Percentiles rank a stretch among this genome's conserved stretches.
Conservation (phyloP, 2,888 invertebrate genomes). For the Neocrepidodera transversa region DNA sequence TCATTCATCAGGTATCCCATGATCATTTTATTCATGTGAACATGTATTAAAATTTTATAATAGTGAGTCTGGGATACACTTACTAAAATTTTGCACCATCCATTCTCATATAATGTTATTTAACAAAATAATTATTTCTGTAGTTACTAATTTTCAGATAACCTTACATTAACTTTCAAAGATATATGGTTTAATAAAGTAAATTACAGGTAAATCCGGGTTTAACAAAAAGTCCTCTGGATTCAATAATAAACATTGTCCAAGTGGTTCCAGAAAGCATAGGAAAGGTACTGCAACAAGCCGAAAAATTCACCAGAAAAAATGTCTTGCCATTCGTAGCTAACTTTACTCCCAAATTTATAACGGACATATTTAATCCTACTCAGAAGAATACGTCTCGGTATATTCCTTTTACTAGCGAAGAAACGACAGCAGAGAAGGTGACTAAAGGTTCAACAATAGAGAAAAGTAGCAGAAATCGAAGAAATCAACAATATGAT, state of each 20-base stretch:
- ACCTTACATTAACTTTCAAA: not conserved
- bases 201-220: slow-evolving; percentile 31
- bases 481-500: slow-evolving; percentile 23
- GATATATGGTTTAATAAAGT: not conserved
- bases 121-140: slow-evolving; percentile 1
- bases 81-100: no score
- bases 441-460: not conserved
- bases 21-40: no score
- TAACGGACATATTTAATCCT: slow-evolving; percentile 37
- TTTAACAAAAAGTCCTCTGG: slow-evolving; percentile 31
- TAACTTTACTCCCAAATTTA: slow-evolving; percentile 38
- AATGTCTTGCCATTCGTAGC: slow-evolving; percentile 43
- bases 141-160: slow-evolving; percentile 22
- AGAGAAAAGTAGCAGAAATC: slow-evolving; percentile 12
- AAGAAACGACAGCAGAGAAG: not conserved
- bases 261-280: slow-evolving; percentile 42
- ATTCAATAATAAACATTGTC: slow-evolving; percentile 39
- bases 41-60: no score
- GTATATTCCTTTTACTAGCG: slow-evolving; percentile 33
- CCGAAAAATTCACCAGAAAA: slow-evolving; percentile 43
- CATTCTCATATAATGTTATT: no score
- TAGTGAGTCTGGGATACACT: no score
- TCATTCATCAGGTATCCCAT: no score
- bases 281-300: slow-evolving; percentile 39
- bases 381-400: slow-evolving; percentile 14